Evolutionary conservation across 2,113 vertebrate species (phyloP), one percentile per base, ranked within the genome.

Genomic region (Lamprotornis superbus): DNA sequence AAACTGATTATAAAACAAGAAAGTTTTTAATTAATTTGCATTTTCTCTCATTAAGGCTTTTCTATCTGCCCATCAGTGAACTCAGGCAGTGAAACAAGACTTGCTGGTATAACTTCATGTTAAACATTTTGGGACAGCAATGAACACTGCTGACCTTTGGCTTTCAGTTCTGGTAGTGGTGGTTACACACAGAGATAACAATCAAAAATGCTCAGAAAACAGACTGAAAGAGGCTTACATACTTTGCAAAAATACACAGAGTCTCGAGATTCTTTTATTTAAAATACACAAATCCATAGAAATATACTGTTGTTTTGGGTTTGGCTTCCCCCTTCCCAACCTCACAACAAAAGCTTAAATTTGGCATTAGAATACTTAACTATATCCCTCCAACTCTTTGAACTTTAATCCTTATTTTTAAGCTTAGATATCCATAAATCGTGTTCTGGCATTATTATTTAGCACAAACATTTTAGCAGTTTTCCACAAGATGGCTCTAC

Each of bases 401-500:
- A 73, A 61, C 5, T 83, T 42, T 78, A 63, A 77, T 42, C 15
- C 21, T 87, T 50, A 50, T 47, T 74, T 94, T 93, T 56, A 75
- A 84, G 15, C n/a, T 64, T 74, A 52, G 17, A 37, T 33, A 73
- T 44, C 39, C 18, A 20, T 57, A 77, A 89, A 81, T 42, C 39
- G 47, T 74, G 18, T 60, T 35, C n/a, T 57, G 28, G 18, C 20
- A 80, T 44, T 46, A 60, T 21, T 69, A 15, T 68, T 82, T 24
- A 69, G 49, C 23, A 92, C 21, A 47, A 90, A 60, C 86, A 68
- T 8, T 70, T 35, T 69, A 71, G 18, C 52, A 57, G 61, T 78
- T 81, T 95, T 92, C 94, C 95, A 97, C 95, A 95, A 96, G 95
- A 96, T 96, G 95, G 96, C 96, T 96, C 96, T 96, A 64, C 86